Percentiles rank a stretch among this genome's conserved stretches.
phyloP scores from a whole-genome alignment of 2,888 invertebrate genomes.

The Artemia sp. region DNA sequence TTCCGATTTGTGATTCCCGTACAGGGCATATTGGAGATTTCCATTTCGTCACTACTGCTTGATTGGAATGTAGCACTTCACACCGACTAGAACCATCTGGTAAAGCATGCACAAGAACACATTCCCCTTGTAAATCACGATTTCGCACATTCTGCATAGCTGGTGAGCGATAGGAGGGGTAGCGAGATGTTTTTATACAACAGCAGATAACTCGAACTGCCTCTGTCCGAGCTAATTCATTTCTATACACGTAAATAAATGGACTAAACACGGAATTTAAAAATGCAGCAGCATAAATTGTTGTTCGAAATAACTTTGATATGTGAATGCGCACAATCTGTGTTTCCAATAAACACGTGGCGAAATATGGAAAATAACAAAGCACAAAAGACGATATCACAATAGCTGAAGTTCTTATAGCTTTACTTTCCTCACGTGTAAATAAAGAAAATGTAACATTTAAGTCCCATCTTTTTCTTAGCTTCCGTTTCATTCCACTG shows the following conservation, averaged over 20 bases:
- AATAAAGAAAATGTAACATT: conserved; percentile 2
- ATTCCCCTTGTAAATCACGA: neutral
- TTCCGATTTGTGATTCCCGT: neutral
- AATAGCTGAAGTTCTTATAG: conserved; percentile 9
- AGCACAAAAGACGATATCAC: conserved; percentile 14
- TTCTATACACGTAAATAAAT: conserved; percentile 38
- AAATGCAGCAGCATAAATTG: conserved; percentile 28
- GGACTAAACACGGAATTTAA: conserved; percentile 37
- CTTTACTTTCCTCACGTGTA: conserved; percentile 3
- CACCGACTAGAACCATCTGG: neutral
- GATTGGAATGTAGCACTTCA: neutral
- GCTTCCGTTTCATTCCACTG: conserved; percentile 24
- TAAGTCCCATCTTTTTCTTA: conserved; percentile 12
- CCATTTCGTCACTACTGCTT: neutral
- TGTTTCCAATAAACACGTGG: conserved; percentile 1
- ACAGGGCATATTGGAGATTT: neutral
- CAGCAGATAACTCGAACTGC: conserved; percentile 29
- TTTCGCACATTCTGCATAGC: conserved; percentile 3
- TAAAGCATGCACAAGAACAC: neutral
- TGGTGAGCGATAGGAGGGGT: neutral
- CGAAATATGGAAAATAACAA: conserved; percentile 5
- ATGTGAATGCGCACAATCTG: conserved; percentile 13
- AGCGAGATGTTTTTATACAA: neutral
- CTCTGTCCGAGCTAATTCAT: conserved; percentile 32
- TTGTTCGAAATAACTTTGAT: conserved; percentile 4